Evolutionary conservation across 2,888 invertebrate genomes (phyloP).

Genomic region (Pachycephus smyrnensis): DNA sequence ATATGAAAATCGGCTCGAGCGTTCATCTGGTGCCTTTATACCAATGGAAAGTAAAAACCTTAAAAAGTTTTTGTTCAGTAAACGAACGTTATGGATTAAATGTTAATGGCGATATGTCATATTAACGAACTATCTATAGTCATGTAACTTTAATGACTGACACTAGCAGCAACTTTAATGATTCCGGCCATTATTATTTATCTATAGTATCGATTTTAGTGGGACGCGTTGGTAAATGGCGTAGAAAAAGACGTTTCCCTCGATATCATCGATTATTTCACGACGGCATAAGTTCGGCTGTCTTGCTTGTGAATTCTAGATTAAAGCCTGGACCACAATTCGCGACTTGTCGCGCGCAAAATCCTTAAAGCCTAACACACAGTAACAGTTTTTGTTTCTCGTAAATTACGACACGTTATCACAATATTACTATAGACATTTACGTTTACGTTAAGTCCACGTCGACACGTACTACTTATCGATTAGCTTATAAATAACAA

Average conservation of each 20-base stretch:
- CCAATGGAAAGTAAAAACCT: neutral
- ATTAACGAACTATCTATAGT: neutral
- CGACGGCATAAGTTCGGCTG: neutral
- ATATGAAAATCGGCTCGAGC: neutral
- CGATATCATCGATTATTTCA: neutral
- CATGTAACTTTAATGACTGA: neutral
- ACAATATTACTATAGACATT: neutral
- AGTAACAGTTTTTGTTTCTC: neutral
- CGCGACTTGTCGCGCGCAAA: conserved; percentile 41
- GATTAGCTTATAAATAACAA: neutral
- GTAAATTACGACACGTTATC: neutral
- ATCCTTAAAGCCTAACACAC: neutral
- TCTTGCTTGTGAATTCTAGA: conserved; percentile 27
- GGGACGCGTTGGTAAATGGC: neutral
- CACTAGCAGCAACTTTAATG: neutral
- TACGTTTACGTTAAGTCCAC: neutral
- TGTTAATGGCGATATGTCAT: neutral
- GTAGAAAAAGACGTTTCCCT: neutral
- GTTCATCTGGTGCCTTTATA: neutral
- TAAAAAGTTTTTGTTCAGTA: neutral
- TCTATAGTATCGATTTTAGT: neutral
- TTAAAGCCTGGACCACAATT: conserved; percentile 59
- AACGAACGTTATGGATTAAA: neutral
- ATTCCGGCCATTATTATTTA: neutral
- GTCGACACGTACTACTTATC: neutral